These are phyloP conservation scores for Aptenodytes patagonicus DNA, from an alignment of 2,113 vertebrate genomes.

Conservation along the genomic window DNA sequence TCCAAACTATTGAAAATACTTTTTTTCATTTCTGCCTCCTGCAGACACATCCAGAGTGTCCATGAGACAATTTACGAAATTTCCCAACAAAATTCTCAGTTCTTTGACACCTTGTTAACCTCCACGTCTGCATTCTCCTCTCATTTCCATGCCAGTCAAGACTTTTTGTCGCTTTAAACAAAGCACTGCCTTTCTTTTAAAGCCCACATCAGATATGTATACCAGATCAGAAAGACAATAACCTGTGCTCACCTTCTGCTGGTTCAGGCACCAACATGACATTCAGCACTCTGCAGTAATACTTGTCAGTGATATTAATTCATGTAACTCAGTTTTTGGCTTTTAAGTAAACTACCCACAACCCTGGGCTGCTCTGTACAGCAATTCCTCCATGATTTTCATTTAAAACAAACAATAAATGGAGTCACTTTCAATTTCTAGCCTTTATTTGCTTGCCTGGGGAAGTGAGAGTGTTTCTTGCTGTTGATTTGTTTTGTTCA, in stretches of 20 bases:
- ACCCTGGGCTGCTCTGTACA: neutral
- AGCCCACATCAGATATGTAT: fast-evolving
- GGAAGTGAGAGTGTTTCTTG: neutral
- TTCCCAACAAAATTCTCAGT: neutral
- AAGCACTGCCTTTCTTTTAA: neutral
- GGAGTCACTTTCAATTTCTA: neutral
- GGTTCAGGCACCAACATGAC: neutral
- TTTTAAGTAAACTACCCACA: neutral
- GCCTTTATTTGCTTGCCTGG: neutral
- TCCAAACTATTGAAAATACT: neutral
- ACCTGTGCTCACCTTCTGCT: neutral
- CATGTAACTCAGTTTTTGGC: fast-evolving
- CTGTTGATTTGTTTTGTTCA: neutral
- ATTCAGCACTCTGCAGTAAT: neutral
- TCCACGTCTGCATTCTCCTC: neutral
- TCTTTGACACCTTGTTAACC: neutral
- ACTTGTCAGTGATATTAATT: neutral
- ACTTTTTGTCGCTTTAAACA: neutral
- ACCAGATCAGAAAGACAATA: neutral
- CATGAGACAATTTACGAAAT: neutral
- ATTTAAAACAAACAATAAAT: neutral
- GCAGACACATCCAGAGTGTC: neutral
- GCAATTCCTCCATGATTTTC: neutral
- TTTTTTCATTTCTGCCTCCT: neutral
- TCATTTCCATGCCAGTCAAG: neutral